A percentile compares a stretch with the other conserved stretches of the same genome.
Evolutionary conservation across 2,113 vertebrate genomes (phyloP).

Genomic region (Sclerurus mexicanus): DNA sequence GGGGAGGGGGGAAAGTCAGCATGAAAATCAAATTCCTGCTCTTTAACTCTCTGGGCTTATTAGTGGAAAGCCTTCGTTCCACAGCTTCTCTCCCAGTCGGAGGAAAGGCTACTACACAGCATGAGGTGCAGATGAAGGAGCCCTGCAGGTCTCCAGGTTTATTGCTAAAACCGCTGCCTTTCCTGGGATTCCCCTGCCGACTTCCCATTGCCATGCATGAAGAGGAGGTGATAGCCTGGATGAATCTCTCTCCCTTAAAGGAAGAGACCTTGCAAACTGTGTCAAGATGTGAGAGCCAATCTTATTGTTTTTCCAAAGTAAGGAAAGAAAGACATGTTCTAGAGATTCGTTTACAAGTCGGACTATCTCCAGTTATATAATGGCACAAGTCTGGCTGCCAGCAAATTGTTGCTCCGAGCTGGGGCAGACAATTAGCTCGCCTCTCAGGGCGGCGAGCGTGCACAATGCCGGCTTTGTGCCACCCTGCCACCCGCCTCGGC

Average conservation of each 20-base stretch:
- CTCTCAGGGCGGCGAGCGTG: neutral
- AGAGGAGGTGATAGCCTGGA: neutral
- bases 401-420: conserved; percentile 46
- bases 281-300: conserved; percentile 2
- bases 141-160: neutral
- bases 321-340: conserved; percentile 8
- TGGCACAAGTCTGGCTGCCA: conserved; percentile 60
- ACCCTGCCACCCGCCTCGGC: conserved; percentile 42
- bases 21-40: neutral
- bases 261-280: neutral
- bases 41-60: neutral
- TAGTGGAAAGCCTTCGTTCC: neutral
- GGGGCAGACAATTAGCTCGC: conserved; percentile 60
- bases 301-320: conserved; percentile 51
- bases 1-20: neutral
- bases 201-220: neutral
- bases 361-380: conserved; percentile 68
- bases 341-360: conserved; percentile 56
- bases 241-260: neutral
- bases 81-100: neutral
- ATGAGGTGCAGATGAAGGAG: neutral
- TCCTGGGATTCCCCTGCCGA: neutral
- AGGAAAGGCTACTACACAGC: neutral
- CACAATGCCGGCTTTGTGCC: conserved; percentile 72
- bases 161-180: neutral